phyloP scores from a whole-genome alignment of 2,113 vertebrate genomes.

The Platysternon megacephalum region DNA sequence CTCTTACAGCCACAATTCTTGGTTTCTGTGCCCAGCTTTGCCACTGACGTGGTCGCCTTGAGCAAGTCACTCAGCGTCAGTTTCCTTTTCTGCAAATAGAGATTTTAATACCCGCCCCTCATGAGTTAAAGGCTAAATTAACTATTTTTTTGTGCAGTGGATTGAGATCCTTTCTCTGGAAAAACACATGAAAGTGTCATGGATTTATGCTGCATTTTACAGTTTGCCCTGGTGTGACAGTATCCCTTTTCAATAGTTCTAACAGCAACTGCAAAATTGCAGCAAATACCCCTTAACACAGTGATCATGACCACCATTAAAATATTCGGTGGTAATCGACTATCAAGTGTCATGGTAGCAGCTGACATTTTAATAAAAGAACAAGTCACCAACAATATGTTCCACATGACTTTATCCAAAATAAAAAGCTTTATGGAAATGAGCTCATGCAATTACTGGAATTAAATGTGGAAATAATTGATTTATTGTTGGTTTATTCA shows the following conservation, averaged over 20 bases:
- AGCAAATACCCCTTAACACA: neutral
- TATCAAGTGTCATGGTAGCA: neutral
- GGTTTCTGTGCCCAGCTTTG: neutral
- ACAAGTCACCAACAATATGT: neutral
- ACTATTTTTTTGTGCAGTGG: neutral
- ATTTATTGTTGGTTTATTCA: neutral
- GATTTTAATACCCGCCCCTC: neutral
- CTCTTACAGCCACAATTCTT: neutral
- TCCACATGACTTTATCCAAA: neutral
- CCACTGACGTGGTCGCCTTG: neutral
- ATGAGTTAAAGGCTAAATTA: constrained; percentile 9
- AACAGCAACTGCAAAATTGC: neutral
- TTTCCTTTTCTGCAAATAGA: neutral
- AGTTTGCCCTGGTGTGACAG: neutral
- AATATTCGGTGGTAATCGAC: neutral
- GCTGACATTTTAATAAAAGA: neutral
- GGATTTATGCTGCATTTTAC: neutral
- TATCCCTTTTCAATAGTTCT: constrained; percentile 4
- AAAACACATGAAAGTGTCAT: constrained; percentile 23
- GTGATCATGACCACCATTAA: neutral
- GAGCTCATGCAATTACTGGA: neutral
- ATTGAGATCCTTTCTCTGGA: neutral
- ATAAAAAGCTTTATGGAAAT: neutral
- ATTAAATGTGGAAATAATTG: neutral
- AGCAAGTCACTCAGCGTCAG: neutral